Base-by-base conservation (phyloP, 1,140 invertebrate species). In the Nylanderia fulva region DNA sequence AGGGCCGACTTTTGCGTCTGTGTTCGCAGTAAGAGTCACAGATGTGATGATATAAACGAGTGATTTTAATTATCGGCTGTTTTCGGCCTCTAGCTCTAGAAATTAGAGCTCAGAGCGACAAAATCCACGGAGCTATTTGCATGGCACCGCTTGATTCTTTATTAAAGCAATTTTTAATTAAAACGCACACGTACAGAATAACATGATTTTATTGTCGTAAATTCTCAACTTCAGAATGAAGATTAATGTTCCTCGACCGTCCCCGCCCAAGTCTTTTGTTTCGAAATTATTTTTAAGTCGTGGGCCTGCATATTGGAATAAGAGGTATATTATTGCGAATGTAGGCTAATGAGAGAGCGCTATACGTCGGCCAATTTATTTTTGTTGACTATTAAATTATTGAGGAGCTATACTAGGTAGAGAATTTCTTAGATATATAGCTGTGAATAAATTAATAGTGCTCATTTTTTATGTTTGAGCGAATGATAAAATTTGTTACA, bases 201-300 rank as follows among this genome's bases (percentile, higher is more conserved):
- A 77, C 27, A n/a, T n/a, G n/a, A n/a, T n/a, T n/a, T n/a, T n/a
- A n/a, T 33, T 15, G 9, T 75, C 36, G 18, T 13, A 21, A 42
- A 6, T 42, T n/a, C 13, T 56, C 36, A 48, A 33, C 36, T 29
- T 69, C 36, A 24, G 3, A 21, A 68, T 54, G 63, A 79, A 79
- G 61, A 56, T 80, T 80, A 29, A 71, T 80, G 77, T 75, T 13
- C 27, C 9, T n/a, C 56, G n/a, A 66, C 33, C 45, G 15, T 5
- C 1, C 18, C 42, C 45, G 42, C 69, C 33, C 21, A 80, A 33
- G 21, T 77, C 42, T 64, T 75, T 66, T 64, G 48, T 84, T 76
- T 54, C 21, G 13, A 77, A 84, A 79, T 84, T 77, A 77, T 79
- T 77, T 79, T 64, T 56, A 79, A 63, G 6, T 54, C 15, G 36